Evolutionary conservation across 2,113 vertebrate species (phyloP), one percentile per base, ranked within the genome.

Genomic region (Siniperca knerii): DNA sequence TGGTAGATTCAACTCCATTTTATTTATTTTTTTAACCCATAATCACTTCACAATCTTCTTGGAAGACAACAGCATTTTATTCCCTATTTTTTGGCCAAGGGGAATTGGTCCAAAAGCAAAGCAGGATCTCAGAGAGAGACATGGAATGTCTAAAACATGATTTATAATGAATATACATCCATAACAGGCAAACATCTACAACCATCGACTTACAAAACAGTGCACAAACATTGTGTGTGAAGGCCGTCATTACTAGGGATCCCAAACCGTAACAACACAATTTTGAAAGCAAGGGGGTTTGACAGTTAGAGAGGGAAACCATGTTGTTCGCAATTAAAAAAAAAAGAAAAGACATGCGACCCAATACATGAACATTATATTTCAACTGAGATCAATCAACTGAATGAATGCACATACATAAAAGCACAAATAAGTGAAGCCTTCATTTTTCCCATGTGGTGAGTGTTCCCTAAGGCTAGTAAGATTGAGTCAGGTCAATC

Each of bases 1-100:
- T 79, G 15, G 35, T 71, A 62, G 80, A 83, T 87, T 92, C 66
- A 77, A 84, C 73, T 92, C n/a, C 60, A 78, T 83, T 92, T 94
- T 93, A 93, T 93, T 93, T n/a, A 93, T 93, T 93, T n/a, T 90
- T 88, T 91, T 76, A 87, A 94, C 81, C 90, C 92, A 93, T 92
- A 87, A 87, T 93, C 91, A 92, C 87, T 91, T 93, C 94, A 94
- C 93, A 94, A 96, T 96, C 95, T 96, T 96, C 95, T 96, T 94
- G 94, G 95, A 96, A 96, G 95, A 96, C 93, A 96, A 91, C 94
- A 91, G 87, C 91, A 87, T 91, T 92, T 93, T 84, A 91, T 91
- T 94, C 83, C 84, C 85, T 85, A 83, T 88, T 90, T 93, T 95
- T 95, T 90, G 93, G 90, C 93, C 92, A 90, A 92, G 76, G 77